These are phyloP conservation scores for Galeopterus variegatus DNA, from an alignment of 2,113 vertebrate species.

Conservation along the genomic window DNA sequence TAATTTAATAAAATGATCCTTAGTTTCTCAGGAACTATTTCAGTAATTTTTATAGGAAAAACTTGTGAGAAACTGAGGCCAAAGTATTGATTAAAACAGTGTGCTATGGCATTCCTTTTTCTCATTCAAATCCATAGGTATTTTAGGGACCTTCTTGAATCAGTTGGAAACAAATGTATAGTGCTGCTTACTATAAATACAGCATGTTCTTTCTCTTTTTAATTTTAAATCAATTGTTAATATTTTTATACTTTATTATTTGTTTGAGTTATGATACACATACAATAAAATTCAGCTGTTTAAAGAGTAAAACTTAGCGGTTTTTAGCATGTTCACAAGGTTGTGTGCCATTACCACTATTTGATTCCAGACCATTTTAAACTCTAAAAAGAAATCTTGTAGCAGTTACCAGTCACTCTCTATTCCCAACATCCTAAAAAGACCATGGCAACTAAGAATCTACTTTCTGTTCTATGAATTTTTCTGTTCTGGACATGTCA, in stretches of 20 bases:
- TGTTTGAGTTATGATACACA: not conserved
- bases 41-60: not conserved
- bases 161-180: not conserved
- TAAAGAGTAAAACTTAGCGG: not conserved
- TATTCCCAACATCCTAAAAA: not conserved
- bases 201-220: not conserved
- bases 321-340: not conserved
- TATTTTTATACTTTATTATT: not conserved
- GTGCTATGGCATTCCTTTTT: not conserved
- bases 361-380: not conserved
- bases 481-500: not conserved
- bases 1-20: constrained; percentile 18
- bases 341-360: not conserved
- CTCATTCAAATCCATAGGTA: not conserved
- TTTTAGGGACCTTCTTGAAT: not conserved
- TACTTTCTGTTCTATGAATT: not conserved
- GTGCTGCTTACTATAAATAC: not conserved
- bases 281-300: not conserved
- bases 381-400: not conserved
- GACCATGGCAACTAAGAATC: not conserved
- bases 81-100: not conserved
- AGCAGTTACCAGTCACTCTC: not conserved
- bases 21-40: constrained; percentile 8
- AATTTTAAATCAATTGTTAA: not conserved
- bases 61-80: not conserved